Base-by-base conservation (phyloP, 2,113 vertebrate genomes). In the Amblyornis subalaris region DNA sequence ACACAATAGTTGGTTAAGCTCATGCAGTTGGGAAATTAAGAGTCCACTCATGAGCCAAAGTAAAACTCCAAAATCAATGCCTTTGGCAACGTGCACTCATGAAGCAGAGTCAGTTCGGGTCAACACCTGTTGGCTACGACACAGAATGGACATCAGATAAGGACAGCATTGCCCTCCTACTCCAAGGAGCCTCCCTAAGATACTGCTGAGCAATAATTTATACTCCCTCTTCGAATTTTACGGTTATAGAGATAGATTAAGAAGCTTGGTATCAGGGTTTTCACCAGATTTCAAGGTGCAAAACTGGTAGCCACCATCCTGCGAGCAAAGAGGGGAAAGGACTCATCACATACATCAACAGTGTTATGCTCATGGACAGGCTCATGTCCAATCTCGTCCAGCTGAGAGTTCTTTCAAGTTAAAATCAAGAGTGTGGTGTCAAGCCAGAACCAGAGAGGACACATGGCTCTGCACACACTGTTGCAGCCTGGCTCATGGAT, bases 51-150 rank as follows among this genome's bases (percentile, higher is more conserved):
- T 16, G 69, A 96, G 26, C 25, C 12, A 33, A 74, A 54, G 53
- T 76, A 94, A 95, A 95, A 92, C 58, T 85, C 91, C 88, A 80
- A 93, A 96, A 96, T 94, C 95, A 83, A 83, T 92, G 88, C 55
- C 85, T 90, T n/a, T 93, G 77, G 95, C 55, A 95, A 92, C 85
- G 51, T 9, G n/a, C 90, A 89, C 92, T 95, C 86, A 93, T 16
- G 42, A 96, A 81, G 83, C 73, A 95, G 91, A 91, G 66, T 54
- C 76, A 72, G 57, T 90, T 72, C 86, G 89, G 91, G 92, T 93
- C 94, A 92, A 86, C 58, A 79, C 28, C 42, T 71, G 83, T 87
- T 96, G 96, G 13, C 90, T 84, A 38, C 48, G 91, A 93, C 89
- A 54, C 1, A 53, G 74, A 95, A 79, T 1, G 78, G 67, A 35